Evolutionary conservation across 1,140 invertebrate genomes (phyloP), one percentile per base, ranked within the genome.

Genomic region (Panulirus ornatus): DNA sequence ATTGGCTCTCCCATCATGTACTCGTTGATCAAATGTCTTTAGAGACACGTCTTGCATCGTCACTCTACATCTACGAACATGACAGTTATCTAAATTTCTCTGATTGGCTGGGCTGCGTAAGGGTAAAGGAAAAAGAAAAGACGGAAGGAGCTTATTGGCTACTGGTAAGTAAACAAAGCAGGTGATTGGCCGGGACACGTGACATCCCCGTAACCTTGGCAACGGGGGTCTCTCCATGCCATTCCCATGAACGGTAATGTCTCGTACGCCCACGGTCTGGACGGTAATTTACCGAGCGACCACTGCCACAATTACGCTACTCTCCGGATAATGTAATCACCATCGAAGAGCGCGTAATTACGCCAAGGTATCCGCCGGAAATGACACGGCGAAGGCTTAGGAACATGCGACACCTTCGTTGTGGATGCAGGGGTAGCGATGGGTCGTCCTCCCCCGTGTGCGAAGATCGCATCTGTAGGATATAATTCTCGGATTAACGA

Each of bases 301-400:
- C 76, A 79, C 76, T 51, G 16, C 44, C 76, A 84, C 82, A 84
- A 84, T 84, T 84, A 58, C 82, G 71, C 44, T 84, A 84, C 82
- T 54, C 82, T 71, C 58, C 42, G 82, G 66, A 84, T 84, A 84
- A 84, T 58, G 82, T 71, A 84, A 84, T 84, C 82, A 63, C 58
- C 63, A 84, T 71, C 82, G 82, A 84, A 44, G 40, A 63, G 11
- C 82, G 11, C 82, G 82, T 84, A 84, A 84, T 84, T 84, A 84
- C 82, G 5, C 58, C 63, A 42, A 71, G 51, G 44, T 84, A 84
- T 84, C 82, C 82, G 82, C 11, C 82, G 82, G 82, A 84, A 84
- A 84, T 84, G 82, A 84, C 36, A 58, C 44, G 78, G 44, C 51
- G 27, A 54, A 34, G 42, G 51, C 16, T 2, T 54, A 54, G 22